Conservation (phyloP, 2,797 vertebrate species). For the Euthynnus affinis region DNA sequence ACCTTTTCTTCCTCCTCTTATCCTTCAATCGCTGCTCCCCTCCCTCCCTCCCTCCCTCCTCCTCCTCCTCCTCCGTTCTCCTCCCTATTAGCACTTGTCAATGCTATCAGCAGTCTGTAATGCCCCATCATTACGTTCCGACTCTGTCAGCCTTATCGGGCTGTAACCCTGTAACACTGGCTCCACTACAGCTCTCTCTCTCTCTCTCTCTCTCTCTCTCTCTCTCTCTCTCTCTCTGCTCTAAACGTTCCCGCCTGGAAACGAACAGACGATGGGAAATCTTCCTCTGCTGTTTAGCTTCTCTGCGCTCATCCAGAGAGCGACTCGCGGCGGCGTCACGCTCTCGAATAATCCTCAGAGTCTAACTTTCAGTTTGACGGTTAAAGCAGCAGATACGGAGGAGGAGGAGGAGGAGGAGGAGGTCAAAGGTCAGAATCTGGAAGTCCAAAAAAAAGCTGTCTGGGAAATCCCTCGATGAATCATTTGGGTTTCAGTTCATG, state of each 20-base stretch:
- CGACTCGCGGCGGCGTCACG: no score
- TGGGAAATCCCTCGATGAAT: no score
- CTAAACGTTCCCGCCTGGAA: no score
- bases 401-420: neutral
- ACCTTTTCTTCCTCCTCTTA: constrained; percentile 10
- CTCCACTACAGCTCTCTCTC: constrained; percentile 8
- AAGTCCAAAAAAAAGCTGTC: no score
- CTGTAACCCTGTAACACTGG: constrained; percentile 50
- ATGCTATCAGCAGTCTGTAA: constrained; percentile 63
- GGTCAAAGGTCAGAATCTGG: neutral
- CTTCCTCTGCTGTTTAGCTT: no score
- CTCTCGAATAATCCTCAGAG: no score
- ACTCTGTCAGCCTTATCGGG: constrained; percentile 59
- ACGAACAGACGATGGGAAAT: neutral
- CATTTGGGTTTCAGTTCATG: no score
- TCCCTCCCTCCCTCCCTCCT: neutral
- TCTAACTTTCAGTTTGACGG: no score
- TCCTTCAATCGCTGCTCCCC: neutral
- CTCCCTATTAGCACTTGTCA: constrained; percentile 47
- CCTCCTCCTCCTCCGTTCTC: constrained; percentile 16
- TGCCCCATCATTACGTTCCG: constrained; percentile 59
- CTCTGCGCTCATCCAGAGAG: no score
- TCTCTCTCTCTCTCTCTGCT: neutral
- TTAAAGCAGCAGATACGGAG: no score
- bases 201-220: no score